Conservation (phyloP, 2,888 invertebrate species). For the Andrena praecox region DNA sequence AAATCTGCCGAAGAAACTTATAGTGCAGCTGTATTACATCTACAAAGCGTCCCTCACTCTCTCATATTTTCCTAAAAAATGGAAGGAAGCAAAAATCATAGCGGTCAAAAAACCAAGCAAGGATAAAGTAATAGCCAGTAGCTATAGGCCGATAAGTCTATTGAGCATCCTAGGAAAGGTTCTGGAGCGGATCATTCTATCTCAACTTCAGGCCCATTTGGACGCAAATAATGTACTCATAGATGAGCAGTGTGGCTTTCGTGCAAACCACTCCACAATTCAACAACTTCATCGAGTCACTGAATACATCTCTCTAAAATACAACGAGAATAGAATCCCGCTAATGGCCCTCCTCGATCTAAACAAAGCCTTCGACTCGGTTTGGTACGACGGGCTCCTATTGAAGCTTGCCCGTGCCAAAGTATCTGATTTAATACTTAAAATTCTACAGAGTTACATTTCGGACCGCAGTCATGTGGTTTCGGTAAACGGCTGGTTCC, state of each 20-base stretch:
- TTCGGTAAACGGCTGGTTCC: too few relatives aligned
- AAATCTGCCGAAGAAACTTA: background rate
- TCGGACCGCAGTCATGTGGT: too few relatives aligned
- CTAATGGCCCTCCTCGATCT: background rate
- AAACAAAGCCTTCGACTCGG: background rate
- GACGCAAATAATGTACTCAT: background rate
- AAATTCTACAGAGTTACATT: too few relatives aligned
- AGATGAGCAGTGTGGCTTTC: background rate
- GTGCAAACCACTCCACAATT: background rate
- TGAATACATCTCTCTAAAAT: background rate
- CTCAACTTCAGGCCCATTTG: background rate
- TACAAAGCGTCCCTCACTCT: background rate
- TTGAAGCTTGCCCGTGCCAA: background rate
- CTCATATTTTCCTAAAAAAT: constrained; percentile 66
- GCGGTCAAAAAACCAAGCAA: constrained; percentile 67
- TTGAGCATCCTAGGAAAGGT: constrained; percentile 63
- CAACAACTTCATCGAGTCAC: background rate
- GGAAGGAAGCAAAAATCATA: constrained; percentile 62
- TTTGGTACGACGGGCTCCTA: background rate
- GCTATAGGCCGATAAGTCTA: constrained; percentile 68
- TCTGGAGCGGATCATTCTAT: constrained; percentile 66
- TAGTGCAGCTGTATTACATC: constrained; percentile 9
- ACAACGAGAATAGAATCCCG: background rate
- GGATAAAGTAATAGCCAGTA: constrained; percentile 54
- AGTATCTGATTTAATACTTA: too few relatives aligned